phyloP scores from a whole-genome alignment of 2,113 vertebrate genomes.

The Caloenas nicobarica region DNA sequence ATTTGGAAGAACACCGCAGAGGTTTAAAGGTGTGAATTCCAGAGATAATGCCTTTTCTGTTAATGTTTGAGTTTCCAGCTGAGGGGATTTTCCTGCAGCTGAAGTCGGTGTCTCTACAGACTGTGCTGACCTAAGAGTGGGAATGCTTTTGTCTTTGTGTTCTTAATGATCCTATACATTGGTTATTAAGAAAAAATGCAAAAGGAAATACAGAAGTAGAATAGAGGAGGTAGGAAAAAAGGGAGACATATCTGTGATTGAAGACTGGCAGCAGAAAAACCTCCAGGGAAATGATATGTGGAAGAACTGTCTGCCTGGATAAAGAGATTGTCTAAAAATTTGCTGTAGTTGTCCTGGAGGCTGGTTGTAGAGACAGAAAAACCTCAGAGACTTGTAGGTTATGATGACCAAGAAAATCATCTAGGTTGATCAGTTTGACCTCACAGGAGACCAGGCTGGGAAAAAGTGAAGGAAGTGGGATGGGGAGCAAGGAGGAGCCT shows the following conservation, averaged over 20 bases:
- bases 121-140: background rate
- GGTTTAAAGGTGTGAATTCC: background rate
- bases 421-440: background rate
- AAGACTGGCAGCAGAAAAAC: background rate
- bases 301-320: conserved; percentile 34
- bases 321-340: background rate
- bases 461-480: background rate
- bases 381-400: background rate
- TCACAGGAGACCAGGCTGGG: background rate
- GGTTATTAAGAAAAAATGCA: background rate
- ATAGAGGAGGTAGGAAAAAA: background rate
- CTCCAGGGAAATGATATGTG: background rate
- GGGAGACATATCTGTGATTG: background rate
- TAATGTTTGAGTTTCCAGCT: background rate
- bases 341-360: background rate
- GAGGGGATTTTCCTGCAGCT: background rate
- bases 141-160: background rate
- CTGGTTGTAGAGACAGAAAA: background rate
- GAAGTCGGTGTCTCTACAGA: background rate
- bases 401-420: background rate
- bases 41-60: background rate
- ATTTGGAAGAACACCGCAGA: background rate
- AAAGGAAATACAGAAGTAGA: background rate
- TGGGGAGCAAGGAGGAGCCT: background rate
- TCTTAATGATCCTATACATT: background rate